phyloP scores from a whole-genome alignment of 2,797 vertebrate genomes.

The Channallabes apus region DNA sequence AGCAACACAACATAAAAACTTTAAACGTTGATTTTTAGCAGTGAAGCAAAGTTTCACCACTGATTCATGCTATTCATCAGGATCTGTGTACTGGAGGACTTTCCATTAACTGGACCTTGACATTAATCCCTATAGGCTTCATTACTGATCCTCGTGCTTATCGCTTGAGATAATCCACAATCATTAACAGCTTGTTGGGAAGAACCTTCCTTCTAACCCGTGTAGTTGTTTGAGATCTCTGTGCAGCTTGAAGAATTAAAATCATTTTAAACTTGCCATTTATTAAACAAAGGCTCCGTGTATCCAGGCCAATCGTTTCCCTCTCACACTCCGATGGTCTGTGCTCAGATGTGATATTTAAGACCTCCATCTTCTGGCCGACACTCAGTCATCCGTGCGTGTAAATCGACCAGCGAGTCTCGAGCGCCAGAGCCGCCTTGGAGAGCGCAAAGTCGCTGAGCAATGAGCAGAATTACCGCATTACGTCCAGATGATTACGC shows the following conservation, averaged over 20 bases:
- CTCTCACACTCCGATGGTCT: constrained; percentile 32
- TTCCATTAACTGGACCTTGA: background rate
- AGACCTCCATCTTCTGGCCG: constrained; percentile 8
- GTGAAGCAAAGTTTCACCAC: too few relatives aligned
- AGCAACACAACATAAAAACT: too few relatives aligned
- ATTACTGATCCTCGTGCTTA: background rate
- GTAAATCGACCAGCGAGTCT: constrained; percentile 25
- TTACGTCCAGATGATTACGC: constrained; percentile 79
- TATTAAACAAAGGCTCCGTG: constrained; percentile 29
- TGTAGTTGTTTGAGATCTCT: background rate
- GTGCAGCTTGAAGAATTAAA: constrained; percentile 9
- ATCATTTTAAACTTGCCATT: background rate
- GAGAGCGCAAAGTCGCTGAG: constrained; percentile 66
- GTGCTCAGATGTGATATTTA: constrained; percentile 43
- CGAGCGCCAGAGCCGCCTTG: constrained; percentile 13
- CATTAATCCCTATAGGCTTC: background rate
- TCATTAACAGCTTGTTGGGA: background rate
- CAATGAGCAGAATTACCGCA: constrained; percentile 74
- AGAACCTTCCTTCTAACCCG: background rate
- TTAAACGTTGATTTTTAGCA: too few relatives aligned
- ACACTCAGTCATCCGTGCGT: constrained; percentile 26
- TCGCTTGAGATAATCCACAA: background rate
- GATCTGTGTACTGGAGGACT: background rate
- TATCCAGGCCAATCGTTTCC: constrained; percentile 18
- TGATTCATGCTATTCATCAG: background rate